Percentiles rank a stretch among this genome's conserved stretches.
Evolutionary conservation across 2,888 invertebrate species (phyloP).

Genomic region (Ashinkailepas kermadecensis): DNA sequence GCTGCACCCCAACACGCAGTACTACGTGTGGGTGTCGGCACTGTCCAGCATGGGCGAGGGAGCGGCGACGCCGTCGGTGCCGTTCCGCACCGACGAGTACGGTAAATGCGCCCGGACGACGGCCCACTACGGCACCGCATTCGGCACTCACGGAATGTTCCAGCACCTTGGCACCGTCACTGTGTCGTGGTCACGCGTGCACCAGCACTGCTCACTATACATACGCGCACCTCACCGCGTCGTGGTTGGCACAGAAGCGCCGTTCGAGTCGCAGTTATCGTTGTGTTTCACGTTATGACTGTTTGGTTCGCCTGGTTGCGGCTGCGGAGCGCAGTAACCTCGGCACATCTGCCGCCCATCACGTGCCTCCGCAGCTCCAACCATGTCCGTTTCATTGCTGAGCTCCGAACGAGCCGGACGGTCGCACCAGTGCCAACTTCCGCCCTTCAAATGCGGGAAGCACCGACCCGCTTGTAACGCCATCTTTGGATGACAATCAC

Average conservation of each 20-base stretch:
- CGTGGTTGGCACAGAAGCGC: background rate
- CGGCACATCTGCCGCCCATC: background rate
- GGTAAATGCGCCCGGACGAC: slow-evolving; percentile 60
- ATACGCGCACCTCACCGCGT: background rate
- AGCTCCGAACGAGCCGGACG: background rate
- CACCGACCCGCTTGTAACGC: background rate
- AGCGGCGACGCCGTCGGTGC: slow-evolving; percentile 86
- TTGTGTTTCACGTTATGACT: background rate
- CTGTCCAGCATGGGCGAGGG: slow-evolving; percentile 89
- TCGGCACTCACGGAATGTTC: background rate
- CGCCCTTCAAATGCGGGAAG: background rate
- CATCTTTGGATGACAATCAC: background rate
- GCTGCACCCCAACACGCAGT: slow-evolving; percentile 89
- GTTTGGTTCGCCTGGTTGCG: background rate
- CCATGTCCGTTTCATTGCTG: background rate
- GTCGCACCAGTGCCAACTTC: background rate
- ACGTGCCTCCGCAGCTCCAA: background rate
- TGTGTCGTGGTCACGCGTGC: slow-evolving; percentile 14
- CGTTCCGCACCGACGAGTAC: slow-evolving; percentile 93
- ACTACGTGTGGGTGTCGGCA: slow-evolving; percentile 95
- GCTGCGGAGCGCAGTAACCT: background rate
- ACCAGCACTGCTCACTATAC: background rate
- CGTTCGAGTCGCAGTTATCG: background rate
- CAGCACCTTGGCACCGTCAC: background rate
- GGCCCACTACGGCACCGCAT: background rate